phyloP scores from a whole-genome alignment of 2,113 vertebrate species.

The Tragelaphus scriptus region DNA sequence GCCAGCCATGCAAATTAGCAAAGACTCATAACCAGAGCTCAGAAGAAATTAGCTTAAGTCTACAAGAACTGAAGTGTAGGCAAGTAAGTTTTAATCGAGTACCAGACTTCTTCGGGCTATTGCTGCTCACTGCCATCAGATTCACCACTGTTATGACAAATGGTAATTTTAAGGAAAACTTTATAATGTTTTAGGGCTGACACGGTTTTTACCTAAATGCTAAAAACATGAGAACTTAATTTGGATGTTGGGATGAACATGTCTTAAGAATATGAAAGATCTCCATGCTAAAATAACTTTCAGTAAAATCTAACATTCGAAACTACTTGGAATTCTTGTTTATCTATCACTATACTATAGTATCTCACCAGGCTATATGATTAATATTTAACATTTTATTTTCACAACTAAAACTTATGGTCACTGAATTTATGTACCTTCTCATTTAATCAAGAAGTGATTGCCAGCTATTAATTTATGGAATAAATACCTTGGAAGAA shows the following conservation, averaged over 20 bases:
- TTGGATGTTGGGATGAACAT: background rate
- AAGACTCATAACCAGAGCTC: slow-evolving; percentile 39
- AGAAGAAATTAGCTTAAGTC: slow-evolving; percentile 27
- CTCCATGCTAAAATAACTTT: background rate
- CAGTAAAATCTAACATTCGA: background rate
- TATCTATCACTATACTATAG: background rate
- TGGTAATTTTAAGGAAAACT: background rate
- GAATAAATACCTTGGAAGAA: slow-evolving; percentile 57
- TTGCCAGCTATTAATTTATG: slow-evolving; percentile 38
- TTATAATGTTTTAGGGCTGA: background rate
- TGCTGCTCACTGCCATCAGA: slow-evolving; percentile 72
- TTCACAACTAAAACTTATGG: background rate
- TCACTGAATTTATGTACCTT: background rate
- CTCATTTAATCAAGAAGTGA: background rate
- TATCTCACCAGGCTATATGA: background rate
- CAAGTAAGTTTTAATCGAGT: background rate
- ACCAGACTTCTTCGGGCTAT: slow-evolving; percentile 44
- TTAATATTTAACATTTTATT: background rate
- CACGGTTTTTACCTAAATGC: background rate
- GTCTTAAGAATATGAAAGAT: background rate
- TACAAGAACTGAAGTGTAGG: slow-evolving; percentile 21
- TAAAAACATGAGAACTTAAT: background rate
- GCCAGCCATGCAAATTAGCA: slow-evolving; percentile 66
- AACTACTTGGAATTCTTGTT: background rate
- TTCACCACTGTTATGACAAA: background rate